Base-by-base conservation (phyloP, 35 echinoderm and acorn worm species). In the Eucidaris tribuloides region DNA sequence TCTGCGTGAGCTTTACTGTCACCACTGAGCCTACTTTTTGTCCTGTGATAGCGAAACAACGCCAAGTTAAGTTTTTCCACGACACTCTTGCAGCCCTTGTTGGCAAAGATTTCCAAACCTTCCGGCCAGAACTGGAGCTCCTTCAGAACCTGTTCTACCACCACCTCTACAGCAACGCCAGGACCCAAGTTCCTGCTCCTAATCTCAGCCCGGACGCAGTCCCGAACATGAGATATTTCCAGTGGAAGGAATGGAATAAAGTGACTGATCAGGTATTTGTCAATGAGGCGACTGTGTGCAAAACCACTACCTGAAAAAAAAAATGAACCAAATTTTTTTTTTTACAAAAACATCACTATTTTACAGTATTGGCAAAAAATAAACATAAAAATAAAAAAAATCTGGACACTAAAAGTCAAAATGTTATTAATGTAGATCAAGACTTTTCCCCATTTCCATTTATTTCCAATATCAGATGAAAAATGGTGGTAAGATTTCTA, bases 61-160 rank as follows among this genome's bases (percentile, higher is more conserved):
- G 68, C 71, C 4, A 78, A 57, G n/a, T 91, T 88, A 2, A 91
- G 52, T 79, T 96, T 96, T 61, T 96, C 93, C 11, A 78, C 80
- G 0, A 91, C 89, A 81, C 91, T 96, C 66, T 96, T 96, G 46
- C 93, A 96, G 28, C 93, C 93, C 78, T 96, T 96, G 3, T 38
- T 52, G 46, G 93, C 84, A 91, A 83, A 96, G 17, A 79, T 42
- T 45, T 79, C 74, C 31, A 39, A 30, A 25, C 40, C 65, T 40
- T 76, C 44, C 14, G 71, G 71, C 48, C 59, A 78, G 35, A 87
- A 87, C 30, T 87, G 85, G 15, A 87, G 72, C 62, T 79, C 41
- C n/a, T 43, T 54, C 19, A 87, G 4, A 41, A 87, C 85, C 36
- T 79, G 52, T 18, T 87, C 76, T 0, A 43, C 60, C 39, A 79